Base-by-base conservation (phyloP, 2,888 invertebrate species). In the Argynnis bischoffii region DNA sequence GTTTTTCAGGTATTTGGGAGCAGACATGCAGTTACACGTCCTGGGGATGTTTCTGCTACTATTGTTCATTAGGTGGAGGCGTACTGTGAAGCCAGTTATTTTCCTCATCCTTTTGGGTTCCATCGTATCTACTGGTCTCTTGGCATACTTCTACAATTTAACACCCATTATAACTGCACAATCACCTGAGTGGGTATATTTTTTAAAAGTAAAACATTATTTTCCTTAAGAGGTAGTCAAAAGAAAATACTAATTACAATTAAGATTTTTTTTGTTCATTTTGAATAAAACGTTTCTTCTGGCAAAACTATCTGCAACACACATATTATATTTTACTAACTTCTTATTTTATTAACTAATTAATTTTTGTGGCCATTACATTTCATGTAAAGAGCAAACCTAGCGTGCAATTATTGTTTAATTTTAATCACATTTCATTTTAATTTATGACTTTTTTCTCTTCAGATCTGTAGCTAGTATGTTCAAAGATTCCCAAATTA, bases 21-120 rank as follows among this genome's bases (percentile, higher is more conserved):
- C 81, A 0, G 91, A 91, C 72, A 86, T 92, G 85, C 91, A 92
- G 71, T 84, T 91, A 2, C 89, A 90, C 70, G 71, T 87, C 2
- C 48, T 85, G 0, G 89, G 91, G 0, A 75, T 86, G 5, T 54
- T 89, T 2, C 67, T 87, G 0, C 74, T 90, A 31, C 71, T 85
- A 6, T 50, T 85, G 21, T 73, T 87, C 69, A 73, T 81, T 71
- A 74, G 78, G 13, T 84, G 71, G 55, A 83, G 83, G 0, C 67
- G 76, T 11, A 74, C 78, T 0, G 80, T 77, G 5, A 69, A 76
- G 2, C 83, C 83, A 0, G 71, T 82, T 48, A 77, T 90, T 64
- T 64, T 69, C n/a, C 50, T 64, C 4, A 68, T 85, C 63, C 66
- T 82, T 21, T 48, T 78, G 0, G 79, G 70, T 5, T 84, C 88